Percentiles rank a stretch among this genome's conserved stretches.
These are phyloP conservation scores for Intellagama lesueurii DNA, from an alignment of 2,797 vertebrate species.

Conservation along the genomic window DNA sequence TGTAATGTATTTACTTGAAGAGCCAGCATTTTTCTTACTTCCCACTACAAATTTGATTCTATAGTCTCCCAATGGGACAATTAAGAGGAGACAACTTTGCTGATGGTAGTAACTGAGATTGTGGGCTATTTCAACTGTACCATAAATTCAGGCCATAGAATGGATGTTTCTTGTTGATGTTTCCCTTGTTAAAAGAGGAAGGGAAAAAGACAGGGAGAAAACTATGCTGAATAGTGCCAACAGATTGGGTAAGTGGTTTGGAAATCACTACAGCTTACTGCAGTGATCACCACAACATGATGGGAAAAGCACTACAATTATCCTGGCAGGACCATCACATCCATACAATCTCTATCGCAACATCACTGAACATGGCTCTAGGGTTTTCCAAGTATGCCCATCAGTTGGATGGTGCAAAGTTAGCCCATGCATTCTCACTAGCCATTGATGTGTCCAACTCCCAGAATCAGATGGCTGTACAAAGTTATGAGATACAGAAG, in stretches of 20 bases:
- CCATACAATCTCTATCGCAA: too few relatives aligned
- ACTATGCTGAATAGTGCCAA: too few relatives aligned
- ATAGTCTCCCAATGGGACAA: not conserved
- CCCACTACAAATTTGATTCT: not conserved
- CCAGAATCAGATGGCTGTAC: too few relatives aligned
- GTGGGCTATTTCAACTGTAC: not conserved
- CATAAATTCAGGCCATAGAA: not conserved
- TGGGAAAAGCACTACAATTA: not conserved
- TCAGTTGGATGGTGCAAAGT: too few relatives aligned
- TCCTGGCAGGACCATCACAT: not conserved
- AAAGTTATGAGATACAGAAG: too few relatives aligned
- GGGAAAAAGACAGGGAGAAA: too few relatives aligned
- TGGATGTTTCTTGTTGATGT: fast-evolving
- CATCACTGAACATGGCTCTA: too few relatives aligned
- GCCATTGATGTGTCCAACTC: too few relatives aligned
- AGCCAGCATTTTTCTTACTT: not conserved
- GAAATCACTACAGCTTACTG: not conserved
- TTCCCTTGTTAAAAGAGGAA: not conserved
- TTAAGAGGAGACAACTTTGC: not conserved
- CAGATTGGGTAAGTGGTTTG: not conserved
- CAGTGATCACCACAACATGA: not conserved
- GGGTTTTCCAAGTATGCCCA: too few relatives aligned
- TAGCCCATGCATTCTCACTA: too few relatives aligned
- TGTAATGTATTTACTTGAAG: not conserved
- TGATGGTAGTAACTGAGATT: not conserved